These are phyloP conservation scores for Cottoperca gobio DNA, from an alignment of 2,797 vertebrate genomes.

Conservation along the genomic window DNA sequence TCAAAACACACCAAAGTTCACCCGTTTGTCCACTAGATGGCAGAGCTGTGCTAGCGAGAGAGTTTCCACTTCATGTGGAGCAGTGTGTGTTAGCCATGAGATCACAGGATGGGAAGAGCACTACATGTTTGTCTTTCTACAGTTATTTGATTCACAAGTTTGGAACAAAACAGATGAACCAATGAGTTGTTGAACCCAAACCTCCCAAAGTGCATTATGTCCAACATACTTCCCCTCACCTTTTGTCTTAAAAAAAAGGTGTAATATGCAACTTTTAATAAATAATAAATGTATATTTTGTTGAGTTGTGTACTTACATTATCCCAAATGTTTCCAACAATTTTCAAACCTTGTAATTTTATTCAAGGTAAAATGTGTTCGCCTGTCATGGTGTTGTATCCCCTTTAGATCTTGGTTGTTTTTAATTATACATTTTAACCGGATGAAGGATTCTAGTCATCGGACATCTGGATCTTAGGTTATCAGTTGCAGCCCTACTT, in stretches of 20 bases:
- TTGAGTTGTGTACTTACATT: too few species aligned
- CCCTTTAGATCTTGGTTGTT: too few species aligned
- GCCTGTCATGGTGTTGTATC: too few species aligned
- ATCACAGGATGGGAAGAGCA: not conserved
- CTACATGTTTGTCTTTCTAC: not conserved
- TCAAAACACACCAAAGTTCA: conserved; percentile 17
- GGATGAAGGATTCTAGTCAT: too few species aligned
- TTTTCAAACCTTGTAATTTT: too few species aligned
- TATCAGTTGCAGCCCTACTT: too few species aligned
- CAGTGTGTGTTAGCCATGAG: not conserved
- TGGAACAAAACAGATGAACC: not conserved
- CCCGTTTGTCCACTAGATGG: conserved; percentile 74
- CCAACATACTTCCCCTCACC: not conserved
- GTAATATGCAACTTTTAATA: too few species aligned
- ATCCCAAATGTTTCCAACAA: too few species aligned
- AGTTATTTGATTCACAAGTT: not conserved
- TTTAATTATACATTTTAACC: too few species aligned
- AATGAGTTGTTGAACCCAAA: not conserved
- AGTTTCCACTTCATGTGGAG: not conserved
- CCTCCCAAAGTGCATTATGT: not conserved
- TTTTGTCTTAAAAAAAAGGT: not conserved
- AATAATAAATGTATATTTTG: too few species aligned
- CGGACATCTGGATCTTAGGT: too few species aligned
- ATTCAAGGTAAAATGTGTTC: too few species aligned
- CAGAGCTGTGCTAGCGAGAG: conserved; percentile 37